phyloP scores from a whole-genome alignment of 2,797 vertebrate species.

The Mormyrops attenuatus region DNA sequence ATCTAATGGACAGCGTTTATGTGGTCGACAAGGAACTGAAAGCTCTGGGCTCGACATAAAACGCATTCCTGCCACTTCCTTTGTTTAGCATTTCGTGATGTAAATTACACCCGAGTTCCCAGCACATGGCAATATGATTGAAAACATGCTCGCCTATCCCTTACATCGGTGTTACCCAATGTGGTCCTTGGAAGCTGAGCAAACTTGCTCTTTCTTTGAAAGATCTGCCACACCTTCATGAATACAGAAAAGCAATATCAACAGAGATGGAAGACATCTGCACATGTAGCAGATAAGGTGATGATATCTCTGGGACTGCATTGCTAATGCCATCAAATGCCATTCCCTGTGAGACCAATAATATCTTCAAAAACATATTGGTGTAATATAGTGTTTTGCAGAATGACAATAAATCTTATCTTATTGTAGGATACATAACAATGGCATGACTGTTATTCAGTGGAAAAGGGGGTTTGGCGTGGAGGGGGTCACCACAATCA shows the following conservation, averaged over 20 bases:
- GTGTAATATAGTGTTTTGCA: background rate
- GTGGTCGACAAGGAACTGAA: background rate
- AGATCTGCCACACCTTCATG: background rate
- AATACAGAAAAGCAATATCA: background rate
- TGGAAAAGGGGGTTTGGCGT: background rate
- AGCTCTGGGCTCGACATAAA: constrained; percentile 6
- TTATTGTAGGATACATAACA: background rate
- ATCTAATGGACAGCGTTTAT: constrained; percentile 17
- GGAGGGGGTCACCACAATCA: background rate
- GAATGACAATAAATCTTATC: background rate
- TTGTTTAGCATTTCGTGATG: background rate
- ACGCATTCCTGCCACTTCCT: background rate
- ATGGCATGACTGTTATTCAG: background rate
- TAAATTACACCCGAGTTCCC: background rate
- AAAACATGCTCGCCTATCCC: background rate
- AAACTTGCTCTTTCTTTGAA: background rate
- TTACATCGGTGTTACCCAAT: background rate
- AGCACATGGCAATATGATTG: background rate
- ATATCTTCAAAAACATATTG: background rate
- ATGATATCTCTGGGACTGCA: background rate
- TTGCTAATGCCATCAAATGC: background rate
- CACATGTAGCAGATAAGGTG: background rate
- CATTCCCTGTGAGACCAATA: background rate
- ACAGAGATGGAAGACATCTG: background rate
- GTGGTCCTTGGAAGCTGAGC: background rate